A percentile compares a stretch with the other conserved stretches of the same genome.
Conservation (phyloP, 2,797 vertebrate species). For the Brachyalestes nurse region DNA sequence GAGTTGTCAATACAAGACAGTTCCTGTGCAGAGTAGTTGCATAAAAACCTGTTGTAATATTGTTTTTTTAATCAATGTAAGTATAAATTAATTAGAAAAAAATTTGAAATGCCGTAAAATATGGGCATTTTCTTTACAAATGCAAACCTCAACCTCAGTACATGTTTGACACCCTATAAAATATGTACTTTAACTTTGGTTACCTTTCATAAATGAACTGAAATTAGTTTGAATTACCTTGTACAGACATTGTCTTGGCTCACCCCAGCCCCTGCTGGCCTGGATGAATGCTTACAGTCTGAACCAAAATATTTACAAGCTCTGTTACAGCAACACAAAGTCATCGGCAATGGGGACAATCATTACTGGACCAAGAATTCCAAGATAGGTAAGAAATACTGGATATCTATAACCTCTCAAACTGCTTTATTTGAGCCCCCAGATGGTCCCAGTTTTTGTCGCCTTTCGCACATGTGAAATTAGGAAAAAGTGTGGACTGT, state of each 20-base stretch:
- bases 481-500: too few species aligned
- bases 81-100: too few species aligned
- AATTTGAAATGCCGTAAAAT: too few species aligned
- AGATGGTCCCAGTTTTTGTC: too few species aligned
- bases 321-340: constrained; percentile 68
- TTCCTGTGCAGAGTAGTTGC: not conserved
- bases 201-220: not conserved
- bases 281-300: constrained; percentile 67
- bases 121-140: too few species aligned
- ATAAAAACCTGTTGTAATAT: too few species aligned
- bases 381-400: constrained; percentile 10
- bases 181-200: too few species aligned
- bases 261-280: constrained; percentile 60
- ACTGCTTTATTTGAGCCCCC: not conserved
- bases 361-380: constrained; percentile 20
- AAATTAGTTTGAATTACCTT: not conserved
- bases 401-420: not conserved
- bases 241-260: constrained; percentile 76
- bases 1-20: not conserved
- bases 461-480: not conserved
- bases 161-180: too few species aligned
- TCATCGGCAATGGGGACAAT: constrained; percentile 55
- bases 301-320: constrained; percentile 66
- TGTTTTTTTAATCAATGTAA: too few species aligned
- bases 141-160: too few species aligned